Conservation (phyloP, 2,113 vertebrate genomes). For the Xiphorhynchus elegans region DNA sequence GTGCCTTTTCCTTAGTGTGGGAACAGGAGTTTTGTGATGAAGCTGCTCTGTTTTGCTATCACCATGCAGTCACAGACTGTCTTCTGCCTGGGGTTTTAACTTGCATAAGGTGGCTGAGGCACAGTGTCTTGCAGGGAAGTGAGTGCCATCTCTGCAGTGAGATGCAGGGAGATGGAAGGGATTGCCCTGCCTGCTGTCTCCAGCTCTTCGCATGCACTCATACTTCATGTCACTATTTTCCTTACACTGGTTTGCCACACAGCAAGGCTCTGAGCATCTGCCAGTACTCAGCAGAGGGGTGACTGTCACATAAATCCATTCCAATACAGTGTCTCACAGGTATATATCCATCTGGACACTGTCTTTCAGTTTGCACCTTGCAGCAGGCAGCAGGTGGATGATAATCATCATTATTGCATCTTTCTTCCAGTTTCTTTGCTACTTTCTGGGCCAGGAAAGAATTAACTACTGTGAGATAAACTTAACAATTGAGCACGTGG, state of each 20-base stretch:
- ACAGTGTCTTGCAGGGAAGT: neutral
- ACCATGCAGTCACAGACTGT: fast-evolving
- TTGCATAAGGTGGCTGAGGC: neutral
- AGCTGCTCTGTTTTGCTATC: neutral
- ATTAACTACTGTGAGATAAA: neutral
- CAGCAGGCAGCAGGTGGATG: neutral
- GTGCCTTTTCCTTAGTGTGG: fast-evolving
- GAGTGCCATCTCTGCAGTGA: fast-evolving
- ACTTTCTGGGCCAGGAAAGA: neutral
- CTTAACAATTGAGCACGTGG: neutral
- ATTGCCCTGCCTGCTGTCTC: neutral
- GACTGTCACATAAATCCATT: neutral
- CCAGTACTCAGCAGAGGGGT: neutral
- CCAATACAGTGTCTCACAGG: neutral
- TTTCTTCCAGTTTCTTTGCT: neutral
- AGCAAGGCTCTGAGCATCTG: neutral
- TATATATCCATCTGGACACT: neutral
- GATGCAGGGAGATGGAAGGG: neutral
- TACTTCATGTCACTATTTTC: neutral
- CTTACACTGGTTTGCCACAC: neutral
- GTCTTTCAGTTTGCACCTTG: neutral
- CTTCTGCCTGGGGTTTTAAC: neutral
- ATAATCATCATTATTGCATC: fast-evolving
- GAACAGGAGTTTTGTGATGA: neutral
- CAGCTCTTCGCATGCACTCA: neutral